These are phyloP conservation scores for Silurus lanzhouensis DNA, from an alignment of 2,797 vertebrate genomes.

Conservation along the genomic window DNA sequence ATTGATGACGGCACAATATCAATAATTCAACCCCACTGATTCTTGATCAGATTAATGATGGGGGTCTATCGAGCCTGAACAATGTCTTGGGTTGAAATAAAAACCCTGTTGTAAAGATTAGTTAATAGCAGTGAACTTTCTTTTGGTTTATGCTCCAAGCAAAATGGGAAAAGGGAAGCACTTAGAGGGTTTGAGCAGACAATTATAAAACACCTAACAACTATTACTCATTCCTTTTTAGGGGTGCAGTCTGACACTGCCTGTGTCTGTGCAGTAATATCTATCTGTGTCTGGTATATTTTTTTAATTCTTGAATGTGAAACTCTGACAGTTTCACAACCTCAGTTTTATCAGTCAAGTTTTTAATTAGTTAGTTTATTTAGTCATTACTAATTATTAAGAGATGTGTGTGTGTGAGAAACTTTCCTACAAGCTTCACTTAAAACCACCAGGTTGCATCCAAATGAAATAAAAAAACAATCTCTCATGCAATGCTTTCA, in stretches of 20 bases:
- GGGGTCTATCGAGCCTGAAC: constrained; percentile 10
- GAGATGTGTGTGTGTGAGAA: neutral
- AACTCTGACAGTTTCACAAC: neutral
- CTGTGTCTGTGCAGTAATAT: too few relatives aligned
- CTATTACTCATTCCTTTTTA: neutral
- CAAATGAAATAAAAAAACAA: neutral
- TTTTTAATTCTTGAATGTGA: too few relatives aligned
- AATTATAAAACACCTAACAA: neutral
- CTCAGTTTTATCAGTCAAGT: neutral
- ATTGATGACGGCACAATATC: constrained; percentile 72
- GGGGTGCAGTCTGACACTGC: neutral
- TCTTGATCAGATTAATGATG: constrained; percentile 71
- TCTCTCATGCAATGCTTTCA: neutral
- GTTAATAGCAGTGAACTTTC: neutral
- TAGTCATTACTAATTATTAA: too few relatives aligned
- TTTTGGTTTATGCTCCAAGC: neutral
- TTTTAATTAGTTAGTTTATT: neutral
- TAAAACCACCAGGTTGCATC: neutral
- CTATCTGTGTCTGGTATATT: neutral
- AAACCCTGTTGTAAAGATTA: neutral
- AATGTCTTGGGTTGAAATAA: neutral
- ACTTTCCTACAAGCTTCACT: neutral
- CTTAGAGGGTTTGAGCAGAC: neutral
- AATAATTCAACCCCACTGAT: constrained; percentile 77
- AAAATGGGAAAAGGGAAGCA: neutral